Base-by-base conservation (phyloP, 2,113 vertebrate species). In the Thalassoma bifasciatum region DNA sequence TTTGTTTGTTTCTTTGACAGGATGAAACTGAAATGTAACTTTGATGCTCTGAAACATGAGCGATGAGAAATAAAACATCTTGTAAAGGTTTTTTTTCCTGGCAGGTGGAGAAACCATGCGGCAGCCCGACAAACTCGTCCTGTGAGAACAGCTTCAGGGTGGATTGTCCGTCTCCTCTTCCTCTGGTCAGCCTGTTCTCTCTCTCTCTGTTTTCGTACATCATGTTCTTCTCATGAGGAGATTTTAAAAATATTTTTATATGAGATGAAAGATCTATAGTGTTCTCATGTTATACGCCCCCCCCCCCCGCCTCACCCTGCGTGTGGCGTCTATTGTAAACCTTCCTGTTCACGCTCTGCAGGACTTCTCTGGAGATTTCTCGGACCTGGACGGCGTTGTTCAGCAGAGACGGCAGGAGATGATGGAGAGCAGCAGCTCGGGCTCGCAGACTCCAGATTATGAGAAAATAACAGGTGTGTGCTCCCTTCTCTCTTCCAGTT, bases 341-440 rank as follows among this genome's bases (percentile, higher is more conserved):
- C 17, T 47, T 34, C 38, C 26, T 81, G 56, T 73, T 1, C 68
- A 37, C 38, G 57, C 49, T 0, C 72, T 22, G n/a, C 62, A 98
- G 96, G 95, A 95, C 86, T 96, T 97, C 72, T 94, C 92, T 7
- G 92, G 89, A 85, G 95, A 95, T 67, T 96, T 95, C 88, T 94
- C 94, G 30, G 95, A 96, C 90, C 81, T 97, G 23, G 95, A 96
- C 56, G 95, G 96, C 42, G 94, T 96, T 47, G 93, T 96, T 30
- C 93, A 80, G 14, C 93, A 93, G 34, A 88, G 91, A n/a, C 93
- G 95, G 59, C 92, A 94, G 79, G 95, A 95, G 37, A 91, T 96
- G 93, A 95, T 94, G 90, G 96, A 95, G 70, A 97, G 95, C 66
- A 98, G 96, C 90, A 98, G 96, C 66, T 96, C 96, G 17, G 96